These are phyloP conservation scores for Trachelus stipa DNA, from an alignment of 2,888 invertebrate species.

Conservation along the genomic window DNA sequence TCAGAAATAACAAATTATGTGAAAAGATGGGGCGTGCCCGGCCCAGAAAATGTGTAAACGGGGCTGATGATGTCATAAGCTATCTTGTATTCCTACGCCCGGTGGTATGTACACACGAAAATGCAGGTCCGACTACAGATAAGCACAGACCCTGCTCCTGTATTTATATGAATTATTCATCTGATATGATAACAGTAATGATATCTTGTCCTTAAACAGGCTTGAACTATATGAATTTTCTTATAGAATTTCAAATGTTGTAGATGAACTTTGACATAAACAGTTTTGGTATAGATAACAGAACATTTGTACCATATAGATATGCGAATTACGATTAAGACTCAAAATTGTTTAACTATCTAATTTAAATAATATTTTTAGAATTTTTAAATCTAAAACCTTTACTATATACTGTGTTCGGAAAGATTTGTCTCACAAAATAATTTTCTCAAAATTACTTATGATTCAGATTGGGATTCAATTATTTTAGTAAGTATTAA, in stretches of 20 bases:
- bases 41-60: conserved; percentile 54
- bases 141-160: conserved; percentile 6
- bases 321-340: neutral
- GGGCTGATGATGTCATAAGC: conserved; percentile 61
- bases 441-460: neutral
- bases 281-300: neutral
- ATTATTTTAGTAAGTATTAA: neutral
- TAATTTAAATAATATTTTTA: neutral
- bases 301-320: neutral
- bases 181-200: neutral
- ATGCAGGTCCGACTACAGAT: conserved; percentile 20
- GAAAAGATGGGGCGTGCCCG: conserved; percentile 60
- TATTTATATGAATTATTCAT: neutral
- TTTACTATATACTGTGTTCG: neutral
- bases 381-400: neutral
- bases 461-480: neutral
- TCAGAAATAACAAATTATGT: conserved; percentile 29
- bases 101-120: conserved; percentile 31
- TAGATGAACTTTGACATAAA: neutral
- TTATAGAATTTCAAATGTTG: neutral
- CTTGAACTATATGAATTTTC: neutral
- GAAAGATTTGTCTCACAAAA: neutral
- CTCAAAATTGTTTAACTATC: neutral
- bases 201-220: neutral
- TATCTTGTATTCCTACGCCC: conserved; percentile 59